These are phyloP conservation scores for Nomada lathburiana DNA, from an alignment of 2,888 invertebrate species.

Conservation along the genomic window DNA sequence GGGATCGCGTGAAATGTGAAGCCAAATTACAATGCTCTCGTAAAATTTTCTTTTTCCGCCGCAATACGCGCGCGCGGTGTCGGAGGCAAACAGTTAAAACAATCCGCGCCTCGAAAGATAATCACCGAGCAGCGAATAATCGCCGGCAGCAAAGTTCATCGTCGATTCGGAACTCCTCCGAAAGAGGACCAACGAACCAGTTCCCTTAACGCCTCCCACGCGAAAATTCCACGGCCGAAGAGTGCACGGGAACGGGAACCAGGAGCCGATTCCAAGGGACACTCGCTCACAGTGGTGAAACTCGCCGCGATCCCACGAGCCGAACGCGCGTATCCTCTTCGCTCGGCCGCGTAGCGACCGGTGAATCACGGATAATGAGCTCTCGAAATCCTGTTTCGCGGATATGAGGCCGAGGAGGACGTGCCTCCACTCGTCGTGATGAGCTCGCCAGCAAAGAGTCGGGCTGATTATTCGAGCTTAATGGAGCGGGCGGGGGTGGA, in stretches of 20 bases:
- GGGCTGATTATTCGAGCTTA: conserved; percentile 70
- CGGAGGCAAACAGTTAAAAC: too few species aligned
- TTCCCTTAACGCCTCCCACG: neutral
- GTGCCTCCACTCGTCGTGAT: conserved; percentile 62
- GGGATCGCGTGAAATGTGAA: too few species aligned
- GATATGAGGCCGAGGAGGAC: conserved; percentile 64
- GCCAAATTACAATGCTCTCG: too few species aligned
- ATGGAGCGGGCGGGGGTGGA: conserved; percentile 59
- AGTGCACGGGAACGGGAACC: neutral
- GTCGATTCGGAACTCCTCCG: neutral
- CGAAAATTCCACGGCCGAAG: neutral
- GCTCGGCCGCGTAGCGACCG: conserved; percentile 11
- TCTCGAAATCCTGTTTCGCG: conserved; percentile 73
- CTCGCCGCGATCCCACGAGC: conserved; percentile 6
- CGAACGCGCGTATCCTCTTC: conserved; percentile 27
- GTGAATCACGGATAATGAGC: conserved; percentile 65
- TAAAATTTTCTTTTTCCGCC: too few species aligned
- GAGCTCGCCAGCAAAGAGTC: conserved; percentile 61
- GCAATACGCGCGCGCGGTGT: too few species aligned
- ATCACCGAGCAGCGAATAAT: too few species aligned
- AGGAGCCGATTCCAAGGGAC: neutral
- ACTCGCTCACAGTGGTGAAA: neutral
- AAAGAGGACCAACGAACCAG: neutral
- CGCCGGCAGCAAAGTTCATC: too few species aligned
- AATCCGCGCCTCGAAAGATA: too few species aligned